Base-by-base conservation (phyloP, 2,797 vertebrate genomes). In the Sebastes flavidus region DNA sequence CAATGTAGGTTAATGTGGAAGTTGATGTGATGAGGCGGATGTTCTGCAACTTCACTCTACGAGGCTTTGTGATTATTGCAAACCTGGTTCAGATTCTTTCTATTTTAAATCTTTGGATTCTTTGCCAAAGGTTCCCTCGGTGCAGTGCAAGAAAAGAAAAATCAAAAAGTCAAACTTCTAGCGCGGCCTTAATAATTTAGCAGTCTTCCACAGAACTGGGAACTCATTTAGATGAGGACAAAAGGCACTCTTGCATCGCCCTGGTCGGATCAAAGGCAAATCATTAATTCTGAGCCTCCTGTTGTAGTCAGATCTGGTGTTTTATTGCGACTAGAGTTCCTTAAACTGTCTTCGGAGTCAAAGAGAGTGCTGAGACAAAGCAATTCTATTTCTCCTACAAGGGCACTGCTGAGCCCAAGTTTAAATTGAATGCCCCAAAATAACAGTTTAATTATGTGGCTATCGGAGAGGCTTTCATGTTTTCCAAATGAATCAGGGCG, bases 361-460 rank as follows among this genome's bases (percentile, higher is more conserved):
- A 78, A 92, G 85, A 87, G 82, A 87, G 66, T 74, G 83, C 84
- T 82, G 88, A 88, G 90, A 93, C 83, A 91, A 93, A 93, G 87
- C 79, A 75, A 77, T 89, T 85, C 81, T 78, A 72, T 86, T 85
- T 80, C 89, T 92, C 78, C 87, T 75, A 78, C 88, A 88, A 90
- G 82, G 88, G 77, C 89, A 90, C 88, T 27, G 87, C 86, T 65
- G 81, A 91, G 88, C 86, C 76, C 81, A 52, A 83, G 80, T 90
- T 94, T 90, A 92, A 94, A 94, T 94, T 93, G 90, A 94, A 94
- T 85, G 88, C 84, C 93, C 89, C 85, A 83, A 95, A 95, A 95
- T 93, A 94, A 91, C 89, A 14, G 82, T 89, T 92, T 95, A 91
- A 95, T 95, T 96, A 93, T 72, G 90, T 66, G 85, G 81, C 88